Evolutionary conservation across 2,113 vertebrate genomes (phyloP).

Genomic region (Chiloscyllium plagiosum): DNA sequence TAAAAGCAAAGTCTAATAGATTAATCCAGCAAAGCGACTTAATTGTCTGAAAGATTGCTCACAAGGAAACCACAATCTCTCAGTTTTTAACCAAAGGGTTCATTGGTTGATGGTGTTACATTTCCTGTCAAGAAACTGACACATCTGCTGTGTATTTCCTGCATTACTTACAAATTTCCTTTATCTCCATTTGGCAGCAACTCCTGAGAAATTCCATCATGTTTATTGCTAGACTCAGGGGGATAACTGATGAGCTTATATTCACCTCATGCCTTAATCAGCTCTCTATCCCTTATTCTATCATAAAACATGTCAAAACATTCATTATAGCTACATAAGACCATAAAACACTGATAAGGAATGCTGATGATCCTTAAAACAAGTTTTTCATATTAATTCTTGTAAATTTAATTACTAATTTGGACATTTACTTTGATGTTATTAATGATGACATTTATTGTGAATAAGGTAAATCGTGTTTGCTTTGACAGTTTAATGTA

Average conservation of each 20-base stretch:
- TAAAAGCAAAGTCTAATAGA: neutral
- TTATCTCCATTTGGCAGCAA: neutral
- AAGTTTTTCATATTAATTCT: neutral
- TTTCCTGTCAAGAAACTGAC: neutral
- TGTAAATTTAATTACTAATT: slow-evolving; percentile 5
- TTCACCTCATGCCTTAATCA: neutral
- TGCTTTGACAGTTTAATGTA: slow-evolving; percentile 7
- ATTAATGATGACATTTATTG: neutral
- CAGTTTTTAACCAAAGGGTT: neutral
- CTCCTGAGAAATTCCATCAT: neutral
- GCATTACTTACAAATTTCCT: neutral
- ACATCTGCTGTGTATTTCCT: neutral
- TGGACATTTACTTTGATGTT: neutral
- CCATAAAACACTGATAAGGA: neutral
- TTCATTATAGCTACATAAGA: neutral
- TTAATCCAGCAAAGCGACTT: neutral
- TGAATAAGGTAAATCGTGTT: neutral
- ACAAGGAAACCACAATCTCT: neutral
- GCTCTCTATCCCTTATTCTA: neutral
- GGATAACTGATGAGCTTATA: neutral
- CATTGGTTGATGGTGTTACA: neutral
- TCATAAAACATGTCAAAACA: neutral
- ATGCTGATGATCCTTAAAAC: neutral
- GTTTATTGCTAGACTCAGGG: neutral
- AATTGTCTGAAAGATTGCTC: neutral